Percentiles rank a stretch among this genome's conserved stretches.
Evolutionary conservation across 23 tunicate species (phyloP).

Genomic region (Ascidia mentula): DNA sequence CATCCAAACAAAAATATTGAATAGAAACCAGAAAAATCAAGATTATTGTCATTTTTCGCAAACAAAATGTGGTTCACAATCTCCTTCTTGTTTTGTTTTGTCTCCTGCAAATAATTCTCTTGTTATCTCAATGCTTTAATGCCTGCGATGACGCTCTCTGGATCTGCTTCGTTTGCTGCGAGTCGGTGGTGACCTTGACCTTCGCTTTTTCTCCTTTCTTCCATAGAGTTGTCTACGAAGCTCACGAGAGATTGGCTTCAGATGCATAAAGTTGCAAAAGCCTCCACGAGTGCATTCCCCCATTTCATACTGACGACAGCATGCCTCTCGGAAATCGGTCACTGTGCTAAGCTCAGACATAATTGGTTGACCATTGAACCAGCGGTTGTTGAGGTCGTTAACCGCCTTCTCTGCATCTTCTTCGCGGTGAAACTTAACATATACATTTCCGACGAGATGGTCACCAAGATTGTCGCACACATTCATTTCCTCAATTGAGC

Average conservation of each 20-base stretch:
- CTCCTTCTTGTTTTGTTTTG: too few relatives aligned
- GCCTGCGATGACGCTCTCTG: conserved; percentile 36
- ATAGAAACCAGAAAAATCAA: too few relatives aligned
- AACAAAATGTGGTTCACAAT: too few relatives aligned
- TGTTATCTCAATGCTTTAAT: not conserved
- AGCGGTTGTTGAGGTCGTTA: conserved; percentile 80
- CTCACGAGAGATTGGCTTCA: conserved; percentile 93
- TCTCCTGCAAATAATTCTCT: too few relatives aligned
- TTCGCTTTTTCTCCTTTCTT: conserved; percentile 55
- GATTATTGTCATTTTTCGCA: too few relatives aligned
- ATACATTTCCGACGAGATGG: conserved; percentile 95
- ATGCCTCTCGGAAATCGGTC: conserved; percentile 94
- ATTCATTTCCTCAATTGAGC: conserved; percentile 95
- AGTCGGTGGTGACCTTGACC: conserved; percentile 73
- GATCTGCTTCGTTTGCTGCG: conserved; percentile 49
- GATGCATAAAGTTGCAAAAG: conserved; percentile 96
- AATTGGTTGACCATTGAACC: conserved; percentile 95
- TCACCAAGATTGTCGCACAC: conserved; percentile 96
- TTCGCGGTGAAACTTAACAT: conserved; percentile 86
- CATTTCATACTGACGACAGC: conserved; percentile 97
- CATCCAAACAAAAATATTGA: too few relatives aligned
- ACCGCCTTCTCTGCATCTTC: conserved; percentile 95
- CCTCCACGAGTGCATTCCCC: conserved; percentile 98
- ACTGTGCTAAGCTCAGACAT: conserved; percentile 86
- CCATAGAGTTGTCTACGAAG: conserved; percentile 78